Base-by-base conservation (phyloP, 2,797 vertebrate genomes). In the Danio jaintianensis region DNA sequence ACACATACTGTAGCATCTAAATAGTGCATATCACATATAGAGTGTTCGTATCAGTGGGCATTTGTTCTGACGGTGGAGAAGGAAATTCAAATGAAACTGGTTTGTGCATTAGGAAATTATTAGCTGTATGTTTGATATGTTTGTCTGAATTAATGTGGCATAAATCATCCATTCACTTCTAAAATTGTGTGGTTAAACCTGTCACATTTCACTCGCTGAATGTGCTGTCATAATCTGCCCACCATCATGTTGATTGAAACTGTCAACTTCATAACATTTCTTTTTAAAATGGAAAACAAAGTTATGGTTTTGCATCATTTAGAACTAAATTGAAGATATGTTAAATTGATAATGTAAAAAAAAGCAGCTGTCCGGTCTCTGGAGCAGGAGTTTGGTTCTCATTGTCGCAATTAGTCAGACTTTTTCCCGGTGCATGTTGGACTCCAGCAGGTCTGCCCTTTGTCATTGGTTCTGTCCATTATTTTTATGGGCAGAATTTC, bases 1-100 rank as follows among this genome's bases (percentile, higher is more conserved):
- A 75, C 56, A 62, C 29, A 75, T 50, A 64, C 36, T 64, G 36
- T 20, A 7, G 36, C 16, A 53, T 70, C n/a, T 75, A 40, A 74
- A 61, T 42, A 53, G 48, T 18, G 43, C 12, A 7, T 63, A 42
- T 53, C 7, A n/a, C n/a, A n/a, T n/a, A n/a, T n/a, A n/a, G n/a
- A n/a, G n/a, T 0, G 9, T 71, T 55, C 40, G 64, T 42, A 52
- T 4, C 48, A 40, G 13, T 52, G n/a, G 38, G 13, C 7, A 13
- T 0, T 42, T 53, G 47, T 18, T 3, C 2, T 22, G 18, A 18
- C 18, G 18, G 8, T 18, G 12, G 10, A 11, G 50, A 50, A 5
- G 20, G 58, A 61, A 74, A n/a, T 38, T 50, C 7, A 62, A 50
- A 75, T 15, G 4, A 29, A 40, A 22, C 11, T 29, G 38, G 4